These are phyloP conservation scores for Syngnathus floridae DNA, from an alignment of 2,113 vertebrate genomes.

Conservation along the genomic window DNA sequence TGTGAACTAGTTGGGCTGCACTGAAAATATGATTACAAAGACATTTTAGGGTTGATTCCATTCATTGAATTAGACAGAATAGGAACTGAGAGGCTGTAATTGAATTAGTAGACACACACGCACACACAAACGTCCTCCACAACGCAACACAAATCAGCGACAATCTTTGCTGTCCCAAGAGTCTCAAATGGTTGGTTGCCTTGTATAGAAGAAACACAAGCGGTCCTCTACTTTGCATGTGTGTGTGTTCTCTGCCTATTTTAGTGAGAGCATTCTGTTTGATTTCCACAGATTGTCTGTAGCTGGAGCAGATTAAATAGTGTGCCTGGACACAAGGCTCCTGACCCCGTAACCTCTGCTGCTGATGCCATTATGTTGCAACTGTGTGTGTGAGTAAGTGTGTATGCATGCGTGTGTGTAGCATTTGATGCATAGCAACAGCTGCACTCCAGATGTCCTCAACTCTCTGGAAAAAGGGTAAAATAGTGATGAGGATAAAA, in stretches of 20 bases:
- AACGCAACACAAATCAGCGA: constrained; percentile 49
- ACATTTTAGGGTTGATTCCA: constrained; percentile 31
- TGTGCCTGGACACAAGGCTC: constrained; percentile 40
- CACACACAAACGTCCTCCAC: constrained; percentile 1
- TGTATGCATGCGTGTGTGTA: neutral
- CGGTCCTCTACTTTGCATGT: constrained; percentile 15
- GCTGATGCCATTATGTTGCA: constrained; percentile 3
- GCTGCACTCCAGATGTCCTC: constrained; percentile 66
- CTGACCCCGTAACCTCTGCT: constrained; percentile 46
- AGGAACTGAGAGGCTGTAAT: constrained; percentile 38
- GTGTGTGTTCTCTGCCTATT: constrained; percentile 19
- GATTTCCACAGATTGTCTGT: constrained; percentile 50
- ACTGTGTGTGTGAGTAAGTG: neutral
- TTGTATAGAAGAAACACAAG: constrained; percentile 57
- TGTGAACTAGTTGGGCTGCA: no score
- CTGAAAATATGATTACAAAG: no score
- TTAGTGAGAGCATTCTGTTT: constrained; percentile 41
- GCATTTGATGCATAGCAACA: constrained; percentile 47
- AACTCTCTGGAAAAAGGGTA: neutral
- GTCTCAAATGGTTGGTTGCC: constrained; percentile 49
- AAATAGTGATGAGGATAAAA: constrained; percentile 7
- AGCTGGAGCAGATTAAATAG: constrained; percentile 47
- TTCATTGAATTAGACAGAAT: constrained; percentile 42
- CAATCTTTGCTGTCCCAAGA: constrained; percentile 52
- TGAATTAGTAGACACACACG: constrained; percentile 38